Evolutionary conservation across 2,888 invertebrate species (phyloP), one percentile per base, ranked within the genome.

Genomic region (Ophion ellenae): DNA sequence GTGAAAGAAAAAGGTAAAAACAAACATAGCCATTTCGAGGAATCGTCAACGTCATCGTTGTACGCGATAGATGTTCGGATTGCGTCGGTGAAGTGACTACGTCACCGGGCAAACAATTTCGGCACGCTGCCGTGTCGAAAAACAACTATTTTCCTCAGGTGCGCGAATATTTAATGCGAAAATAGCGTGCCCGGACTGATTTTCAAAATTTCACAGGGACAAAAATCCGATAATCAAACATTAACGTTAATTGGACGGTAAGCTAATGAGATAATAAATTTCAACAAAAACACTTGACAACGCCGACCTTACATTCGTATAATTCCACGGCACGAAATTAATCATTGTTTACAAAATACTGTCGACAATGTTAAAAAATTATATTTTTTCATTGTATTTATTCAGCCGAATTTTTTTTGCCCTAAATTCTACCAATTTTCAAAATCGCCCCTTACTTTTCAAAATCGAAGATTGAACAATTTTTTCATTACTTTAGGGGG

Each of bases 11-110:
- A 17, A 28, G 24, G 4, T 11, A 70, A 20, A 70, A 20, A 14
- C 20, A 24, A 70, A 47, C 6, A 14, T 5, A 24, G 28, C 66
- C 32, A 36, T 28, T 61, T 69, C 47, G 40, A 45, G 73, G 77
- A 75, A 64, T 24, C 11, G 45, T 47, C 53, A 32, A 57, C 81
- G 76, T 76, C 66, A 73, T 63, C 61, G 24, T 59, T 66, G 17
- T 24, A 61, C 47, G 69, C 24, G 45, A 7, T 45, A 20, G 69
- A 45, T 47, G 6, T n/a, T 45, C 45, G 45, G 1, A 40, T 20
- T 45, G 69, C 40, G 45, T 69, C 45, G 32, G 45, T 32, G n/a
- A 20, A 20, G 32, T 11, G 10, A 66, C 53, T 47, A 45, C 75
- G 40, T 76, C 40, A 24, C 10, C 24, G 32, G 71, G 11, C 32